Conservation (phyloP, 2,113 vertebrate genomes). For the Corvus cornix region DNA sequence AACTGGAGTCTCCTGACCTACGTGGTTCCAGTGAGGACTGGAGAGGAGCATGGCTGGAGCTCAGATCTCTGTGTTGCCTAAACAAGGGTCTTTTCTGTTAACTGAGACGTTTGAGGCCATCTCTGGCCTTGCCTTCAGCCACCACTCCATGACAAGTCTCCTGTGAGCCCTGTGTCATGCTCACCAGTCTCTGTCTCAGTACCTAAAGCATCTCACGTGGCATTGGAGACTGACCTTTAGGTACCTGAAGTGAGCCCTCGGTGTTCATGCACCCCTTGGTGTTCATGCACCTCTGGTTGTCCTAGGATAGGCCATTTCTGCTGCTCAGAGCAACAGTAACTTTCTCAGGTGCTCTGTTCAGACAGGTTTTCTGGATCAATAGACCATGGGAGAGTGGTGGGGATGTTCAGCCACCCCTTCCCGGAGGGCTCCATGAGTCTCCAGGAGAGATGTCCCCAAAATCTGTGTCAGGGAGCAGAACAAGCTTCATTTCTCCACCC, state of each 20-base stretch:
- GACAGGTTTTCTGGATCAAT: background rate
- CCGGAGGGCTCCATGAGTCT: background rate
- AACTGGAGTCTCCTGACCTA: background rate
- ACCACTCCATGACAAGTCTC: background rate
- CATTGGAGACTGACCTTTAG: background rate
- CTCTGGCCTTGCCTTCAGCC: background rate
- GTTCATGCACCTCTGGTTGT: accelerated
- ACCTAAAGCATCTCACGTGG: background rate
- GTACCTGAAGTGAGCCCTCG: background rate
- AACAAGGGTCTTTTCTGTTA: background rate
- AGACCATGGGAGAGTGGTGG: background rate
- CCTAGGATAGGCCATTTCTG: background rate
- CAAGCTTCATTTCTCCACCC: background rate
- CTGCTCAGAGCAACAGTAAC: background rate
- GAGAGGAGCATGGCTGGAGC: background rate
- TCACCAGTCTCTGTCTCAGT: background rate
- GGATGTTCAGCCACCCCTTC: background rate
- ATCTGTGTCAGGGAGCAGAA: background rate
- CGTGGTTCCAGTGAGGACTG: background rate
- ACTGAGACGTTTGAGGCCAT: background rate
- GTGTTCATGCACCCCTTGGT: accelerated
- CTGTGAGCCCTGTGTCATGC: background rate
- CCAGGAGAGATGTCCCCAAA: background rate
- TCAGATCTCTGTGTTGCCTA: background rate
- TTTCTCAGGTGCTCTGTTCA: background rate